phyloP scores from a whole-genome alignment of 2,797 vertebrate genomes.

The Notolepis coatsorum region DNA sequence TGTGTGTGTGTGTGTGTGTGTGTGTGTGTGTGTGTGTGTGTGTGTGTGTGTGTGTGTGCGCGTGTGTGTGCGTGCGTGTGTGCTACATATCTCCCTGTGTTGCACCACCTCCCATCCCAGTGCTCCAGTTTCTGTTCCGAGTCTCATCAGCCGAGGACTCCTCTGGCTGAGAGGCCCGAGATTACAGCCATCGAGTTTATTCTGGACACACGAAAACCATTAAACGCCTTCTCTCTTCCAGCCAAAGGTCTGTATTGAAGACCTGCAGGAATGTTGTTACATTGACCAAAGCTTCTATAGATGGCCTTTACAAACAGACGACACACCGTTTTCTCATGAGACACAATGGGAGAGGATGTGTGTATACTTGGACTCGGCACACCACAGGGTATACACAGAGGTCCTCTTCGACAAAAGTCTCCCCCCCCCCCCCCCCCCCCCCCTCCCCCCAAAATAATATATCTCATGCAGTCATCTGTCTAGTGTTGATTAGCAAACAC shows the following conservation, averaged over 20 bases:
- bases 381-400: conserved; percentile 14
- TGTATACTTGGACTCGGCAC: conserved; percentile 4
- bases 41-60: background rate
- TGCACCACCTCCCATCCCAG: background rate
- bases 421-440: background rate
- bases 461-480: conserved; percentile 60
- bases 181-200: conserved; percentile 44
- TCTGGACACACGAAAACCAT: conserved; percentile 38
- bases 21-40: conserved; percentile 1
- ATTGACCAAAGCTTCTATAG: conserved; percentile 24
- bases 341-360: background rate
- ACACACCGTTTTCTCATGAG: conserved; percentile 8
- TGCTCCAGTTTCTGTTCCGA: conserved; percentile 45
- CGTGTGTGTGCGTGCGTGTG: background rate
- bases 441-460: background rate
- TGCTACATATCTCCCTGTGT: background rate
- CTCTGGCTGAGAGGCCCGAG: conserved; percentile 34
- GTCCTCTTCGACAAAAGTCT: conserved; percentile 39
- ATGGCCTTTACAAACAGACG: conserved; percentile 26
- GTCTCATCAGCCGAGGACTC: conserved; percentile 53
- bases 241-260: conserved; percentile 26
- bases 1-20: background rate
- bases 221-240: conserved; percentile 24
- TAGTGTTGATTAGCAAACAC: conserved; percentile 69
- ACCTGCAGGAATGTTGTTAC: conserved; percentile 33